A percentile compares a stretch with the other conserved stretches of the same genome.
phyloP scores from a whole-genome alignment of 2,113 vertebrate species.

The Carassius auratus region DNA sequence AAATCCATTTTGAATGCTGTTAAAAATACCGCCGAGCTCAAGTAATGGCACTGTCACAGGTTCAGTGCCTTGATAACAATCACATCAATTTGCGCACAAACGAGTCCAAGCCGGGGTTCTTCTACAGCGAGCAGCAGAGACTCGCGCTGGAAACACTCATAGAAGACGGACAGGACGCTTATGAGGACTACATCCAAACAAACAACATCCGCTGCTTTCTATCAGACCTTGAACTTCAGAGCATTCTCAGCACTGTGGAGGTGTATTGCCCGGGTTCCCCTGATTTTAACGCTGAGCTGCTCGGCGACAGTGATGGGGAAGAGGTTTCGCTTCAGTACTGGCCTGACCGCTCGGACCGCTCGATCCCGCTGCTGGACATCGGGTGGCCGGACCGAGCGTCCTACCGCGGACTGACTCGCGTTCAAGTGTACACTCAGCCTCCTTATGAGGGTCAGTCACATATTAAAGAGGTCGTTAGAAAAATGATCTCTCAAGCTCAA shows the following conservation, averaged over 20 bases:
- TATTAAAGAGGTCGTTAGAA: constrained; percentile 91
- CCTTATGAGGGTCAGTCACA: constrained; percentile 86
- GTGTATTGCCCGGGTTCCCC: constrained; percentile 80
- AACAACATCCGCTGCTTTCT: constrained; percentile 87
- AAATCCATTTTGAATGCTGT: not conserved
- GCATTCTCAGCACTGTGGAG: constrained; percentile 74
- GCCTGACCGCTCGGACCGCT: constrained; percentile 89
- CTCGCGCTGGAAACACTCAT: constrained; percentile 87
- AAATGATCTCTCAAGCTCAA: constrained; percentile 90
- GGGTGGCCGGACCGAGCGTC: constrained; percentile 86
- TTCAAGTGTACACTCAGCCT: constrained; percentile 88
- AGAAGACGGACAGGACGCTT: constrained; percentile 76
- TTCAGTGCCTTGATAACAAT: constrained; percentile 88
- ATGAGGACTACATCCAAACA: constrained; percentile 78
- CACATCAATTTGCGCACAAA: constrained; percentile 87
- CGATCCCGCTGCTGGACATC: constrained; percentile 87
- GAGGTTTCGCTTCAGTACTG: constrained; percentile 88
- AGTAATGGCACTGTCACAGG: constrained; percentile 93
- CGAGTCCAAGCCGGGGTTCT: constrained; percentile 90
- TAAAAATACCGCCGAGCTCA: not conserved
- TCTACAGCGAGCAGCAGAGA: constrained; percentile 93
- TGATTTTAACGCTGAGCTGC: constrained; percentile 14
- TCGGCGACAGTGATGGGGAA: constrained; percentile 60
- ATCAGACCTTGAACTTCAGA: constrained; percentile 85
- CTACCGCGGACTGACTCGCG: constrained; percentile 90